phyloP scores from a whole-genome alignment of 2,797 vertebrate genomes.

The Xenops minutus region DNA sequence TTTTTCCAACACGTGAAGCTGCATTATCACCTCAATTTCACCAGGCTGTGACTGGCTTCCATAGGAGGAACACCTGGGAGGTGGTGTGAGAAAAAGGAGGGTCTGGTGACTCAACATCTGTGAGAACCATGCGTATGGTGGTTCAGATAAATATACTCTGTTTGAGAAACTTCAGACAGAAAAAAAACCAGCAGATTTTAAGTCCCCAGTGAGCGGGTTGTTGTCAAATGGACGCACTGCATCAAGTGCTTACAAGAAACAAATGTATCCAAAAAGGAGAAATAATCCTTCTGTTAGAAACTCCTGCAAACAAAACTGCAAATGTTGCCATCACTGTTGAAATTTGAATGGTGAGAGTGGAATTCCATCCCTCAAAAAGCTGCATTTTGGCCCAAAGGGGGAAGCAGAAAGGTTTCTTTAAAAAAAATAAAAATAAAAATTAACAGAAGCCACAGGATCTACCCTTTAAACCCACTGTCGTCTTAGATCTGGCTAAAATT shows the following conservation, averaged over 20 bases:
- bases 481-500: background rate
- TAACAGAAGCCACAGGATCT: background rate
- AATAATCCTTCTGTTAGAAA: conserved; percentile 25
- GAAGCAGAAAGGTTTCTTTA: background rate
- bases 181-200: background rate
- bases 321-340: background rate
- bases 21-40: background rate
- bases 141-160: background rate
- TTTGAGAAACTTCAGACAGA: background rate
- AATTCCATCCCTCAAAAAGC: background rate
- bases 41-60: background rate
- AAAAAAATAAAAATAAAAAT: background rate
- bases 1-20: background rate
- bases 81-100: background rate
- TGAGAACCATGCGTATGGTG: accelerated
- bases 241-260: background rate
- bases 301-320: background rate
- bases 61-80: background rate
- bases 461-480: background rate
- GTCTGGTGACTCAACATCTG: background rate
- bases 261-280: conserved; percentile 5
- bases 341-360: background rate
- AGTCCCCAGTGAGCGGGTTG: background rate
- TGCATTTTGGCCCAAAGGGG: background rate
- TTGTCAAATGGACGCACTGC: conserved; percentile 7